Conservation (phyloP, 2,797 vertebrate genomes). For the Hyperoplus immaculatus region DNA sequence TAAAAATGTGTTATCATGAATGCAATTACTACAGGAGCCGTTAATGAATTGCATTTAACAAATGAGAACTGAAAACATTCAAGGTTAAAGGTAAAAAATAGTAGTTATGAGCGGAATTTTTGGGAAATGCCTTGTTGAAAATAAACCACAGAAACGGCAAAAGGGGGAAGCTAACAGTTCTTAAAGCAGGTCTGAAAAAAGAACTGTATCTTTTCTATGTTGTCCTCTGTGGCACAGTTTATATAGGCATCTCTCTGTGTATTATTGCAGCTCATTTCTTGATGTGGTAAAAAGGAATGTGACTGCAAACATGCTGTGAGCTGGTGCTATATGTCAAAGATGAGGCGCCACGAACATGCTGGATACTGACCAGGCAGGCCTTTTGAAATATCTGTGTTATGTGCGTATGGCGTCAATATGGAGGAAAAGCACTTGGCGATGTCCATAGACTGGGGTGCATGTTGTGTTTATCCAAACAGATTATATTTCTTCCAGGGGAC, state of each 20-base stretch:
- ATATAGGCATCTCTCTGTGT: not conserved
- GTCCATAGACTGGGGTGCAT: constrained; percentile 25
- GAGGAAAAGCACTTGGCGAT: constrained; percentile 36
- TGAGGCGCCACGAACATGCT: constrained; percentile 25
- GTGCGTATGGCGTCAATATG: constrained; percentile 40
- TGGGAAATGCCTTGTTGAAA: not conserved
- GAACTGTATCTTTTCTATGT: not conserved
- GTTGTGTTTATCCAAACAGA: constrained; percentile 73
- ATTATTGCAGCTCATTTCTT: not conserved
- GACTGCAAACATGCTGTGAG: constrained; percentile 35
- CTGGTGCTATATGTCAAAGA: constrained; percentile 17
- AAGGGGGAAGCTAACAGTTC: not conserved
- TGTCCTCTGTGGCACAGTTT: not conserved
- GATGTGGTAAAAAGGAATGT: constrained; percentile 29
- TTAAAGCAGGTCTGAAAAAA: constrained; percentile 3
- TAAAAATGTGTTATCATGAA: not conserved
- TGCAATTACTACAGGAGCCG: not conserved
- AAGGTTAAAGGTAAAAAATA: not conserved
- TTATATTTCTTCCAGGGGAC: constrained; percentile 59
- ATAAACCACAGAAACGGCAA: not conserved
- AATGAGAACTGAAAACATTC: not conserved
- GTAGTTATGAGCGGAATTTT: not conserved
- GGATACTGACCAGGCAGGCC: constrained; percentile 40
- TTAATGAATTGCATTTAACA: not conserved
- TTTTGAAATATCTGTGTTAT: constrained; percentile 11